Evolutionary conservation across 2,113 vertebrate genomes (phyloP).

Genomic region (Pyxicephalus adspersus): DNA sequence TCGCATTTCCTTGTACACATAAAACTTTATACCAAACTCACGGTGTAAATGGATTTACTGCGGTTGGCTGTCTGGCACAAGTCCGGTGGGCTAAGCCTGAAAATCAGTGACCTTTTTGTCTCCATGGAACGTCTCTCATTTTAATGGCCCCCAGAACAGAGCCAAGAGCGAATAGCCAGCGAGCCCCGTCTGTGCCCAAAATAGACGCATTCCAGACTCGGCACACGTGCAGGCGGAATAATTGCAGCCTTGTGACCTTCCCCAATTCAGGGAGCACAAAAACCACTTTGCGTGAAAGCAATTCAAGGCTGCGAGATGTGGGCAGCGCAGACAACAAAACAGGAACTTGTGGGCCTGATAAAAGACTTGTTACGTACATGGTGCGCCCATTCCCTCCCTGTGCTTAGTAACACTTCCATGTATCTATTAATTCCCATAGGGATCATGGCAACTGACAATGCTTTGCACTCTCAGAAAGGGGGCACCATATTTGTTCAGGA

Average conservation of each 20-base stretch:
- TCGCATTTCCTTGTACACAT: background rate
- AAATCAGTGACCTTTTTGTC: background rate
- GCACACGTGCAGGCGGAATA: background rate
- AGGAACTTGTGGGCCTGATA: background rate
- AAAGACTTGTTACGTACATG: conserved; percentile 22
- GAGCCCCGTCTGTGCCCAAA: background rate
- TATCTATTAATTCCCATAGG: no score
- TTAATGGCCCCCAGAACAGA: background rate
- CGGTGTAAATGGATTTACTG: background rate
- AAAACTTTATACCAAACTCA: no score
- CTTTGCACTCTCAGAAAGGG: no score
- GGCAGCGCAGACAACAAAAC: background rate
- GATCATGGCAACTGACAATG: no score
- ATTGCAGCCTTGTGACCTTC: background rate
- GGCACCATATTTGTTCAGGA: no score
- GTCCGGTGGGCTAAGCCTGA: background rate
- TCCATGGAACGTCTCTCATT: background rate
- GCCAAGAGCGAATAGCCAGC: background rate
- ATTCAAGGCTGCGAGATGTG: background rate
- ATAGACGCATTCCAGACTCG: background rate
- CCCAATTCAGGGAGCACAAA: background rate
- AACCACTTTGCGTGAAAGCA: background rate
- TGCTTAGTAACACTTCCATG: no score
- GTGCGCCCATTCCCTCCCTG: background rate
- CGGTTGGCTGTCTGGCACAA: background rate